A percentile compares a stretch with the other conserved stretches of the same genome.
Conservation (phyloP, 1,140 invertebrate genomes). For the Aphelinus certus region DNA sequence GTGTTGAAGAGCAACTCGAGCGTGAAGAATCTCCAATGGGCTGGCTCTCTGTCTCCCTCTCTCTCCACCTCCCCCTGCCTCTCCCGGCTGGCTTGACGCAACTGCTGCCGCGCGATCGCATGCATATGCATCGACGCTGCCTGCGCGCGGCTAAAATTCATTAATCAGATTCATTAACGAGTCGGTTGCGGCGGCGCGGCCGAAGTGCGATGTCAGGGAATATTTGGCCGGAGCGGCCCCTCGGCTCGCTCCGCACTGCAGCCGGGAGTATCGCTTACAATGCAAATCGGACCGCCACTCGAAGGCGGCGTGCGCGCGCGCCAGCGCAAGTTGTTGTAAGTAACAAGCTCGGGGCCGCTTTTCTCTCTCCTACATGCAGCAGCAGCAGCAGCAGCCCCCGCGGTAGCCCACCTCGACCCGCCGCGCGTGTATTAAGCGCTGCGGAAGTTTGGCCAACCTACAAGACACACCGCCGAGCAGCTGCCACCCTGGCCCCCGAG, state of each 20-base stretch:
- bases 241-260: background rate
- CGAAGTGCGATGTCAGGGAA: conserved; percentile 34
- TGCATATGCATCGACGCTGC: conserved; percentile 15
- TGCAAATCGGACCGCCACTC: conserved; percentile 37
- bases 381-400: too few species aligned
- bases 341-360: conserved; percentile 14
- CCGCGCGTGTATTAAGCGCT: too few species aligned
- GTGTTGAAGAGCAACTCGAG: too few species aligned
- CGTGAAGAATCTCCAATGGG: too few species aligned
- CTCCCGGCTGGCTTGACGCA: too few species aligned
- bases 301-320: background rate
- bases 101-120: background rate
- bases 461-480: conserved; percentile 2
- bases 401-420: too few species aligned
- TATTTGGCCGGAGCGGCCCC: conserved; percentile 9
- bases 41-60: too few species aligned
- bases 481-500: background rate
- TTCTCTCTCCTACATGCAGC: too few species aligned
- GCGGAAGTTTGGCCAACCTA: too few species aligned
- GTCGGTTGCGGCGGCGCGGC: conserved; percentile 15
- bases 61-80: too few species aligned
- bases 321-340: conserved; percentile 34
- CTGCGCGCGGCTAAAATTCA: conserved; percentile 26
- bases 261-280: conserved; percentile 34
- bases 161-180: conserved; percentile 41